A percentile compares a stretch with the other conserved stretches of the same genome.
phyloP scores from a whole-genome alignment of 2,113 vertebrate species.

The Rhodinocichla rosea region DNA sequence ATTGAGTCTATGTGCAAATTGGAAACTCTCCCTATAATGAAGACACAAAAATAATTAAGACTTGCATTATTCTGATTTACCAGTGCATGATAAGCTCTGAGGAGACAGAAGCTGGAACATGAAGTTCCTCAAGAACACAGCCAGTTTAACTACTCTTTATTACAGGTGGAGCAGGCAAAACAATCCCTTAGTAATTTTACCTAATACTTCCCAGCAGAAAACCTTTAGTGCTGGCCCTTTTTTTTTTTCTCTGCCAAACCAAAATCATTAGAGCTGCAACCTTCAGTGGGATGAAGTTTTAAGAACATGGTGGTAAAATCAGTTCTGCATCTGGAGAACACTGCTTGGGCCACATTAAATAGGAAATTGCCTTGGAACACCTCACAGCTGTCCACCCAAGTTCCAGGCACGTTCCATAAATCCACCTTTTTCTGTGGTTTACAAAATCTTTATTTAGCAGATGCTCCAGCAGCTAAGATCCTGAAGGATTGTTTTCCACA shows the following conservation, averaged over 20 bases:
- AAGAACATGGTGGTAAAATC: not conserved
- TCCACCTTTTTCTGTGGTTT: not conserved
- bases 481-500: not conserved
- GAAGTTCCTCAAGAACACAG: constrained; percentile 32
- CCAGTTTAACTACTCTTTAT: constrained; percentile 32
- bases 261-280: not conserved
- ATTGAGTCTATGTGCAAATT: not conserved
- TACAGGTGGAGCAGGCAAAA: constrained; percentile 28
- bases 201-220: not conserved
- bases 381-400: not conserved
- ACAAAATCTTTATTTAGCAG: not conserved
- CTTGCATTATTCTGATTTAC: not conserved
- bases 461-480: not conserved
- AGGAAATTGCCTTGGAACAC: not conserved
- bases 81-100: not conserved
- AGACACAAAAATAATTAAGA: not conserved
- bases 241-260: not conserved
- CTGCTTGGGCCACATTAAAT: not conserved
- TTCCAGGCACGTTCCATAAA: not conserved
- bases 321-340: not conserved
- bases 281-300: not conserved
- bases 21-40: not conserved
- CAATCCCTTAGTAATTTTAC: constrained; percentile 11
- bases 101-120: not conserved
- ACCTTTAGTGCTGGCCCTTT: not conserved